Base-by-base conservation (phyloP, 2,888 invertebrate genomes). In the Tetheella fluctuosa region DNA sequence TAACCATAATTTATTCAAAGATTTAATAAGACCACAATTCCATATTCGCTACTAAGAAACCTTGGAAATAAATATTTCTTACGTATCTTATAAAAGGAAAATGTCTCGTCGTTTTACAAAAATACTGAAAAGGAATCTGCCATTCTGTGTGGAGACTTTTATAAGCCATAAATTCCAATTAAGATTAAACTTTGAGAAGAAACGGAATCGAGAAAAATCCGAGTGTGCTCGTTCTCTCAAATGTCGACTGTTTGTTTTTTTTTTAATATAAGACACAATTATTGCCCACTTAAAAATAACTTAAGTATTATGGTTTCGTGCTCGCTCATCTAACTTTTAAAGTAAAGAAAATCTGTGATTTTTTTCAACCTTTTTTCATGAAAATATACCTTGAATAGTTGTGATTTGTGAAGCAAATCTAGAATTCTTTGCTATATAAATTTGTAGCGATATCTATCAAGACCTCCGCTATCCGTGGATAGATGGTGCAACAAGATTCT, bases 61-160 rank as follows among this genome's bases (percentile, higher is more conserved):
- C 48, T 48, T 48, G 48, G 48, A 48, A 20, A 48, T 48, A 48
- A 48, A 48, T 48, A 48, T 48, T 48, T 48, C 48, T 17, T 48
- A 48, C 48, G 48, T 48, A 20, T 48, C 48, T 48, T 48, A 42
- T n/a, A 48, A 48, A 48, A 48, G 48, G 48, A 48, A 48, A 48
- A 48, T 48, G 10, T 48, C 10, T 48, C 48, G 15, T 20, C 48
- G 10, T 48, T 20, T 48, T 48, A 48, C 48, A 48, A 48, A 48
- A 48, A 48, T 48, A 48, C 48, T 48, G 48, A 48, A 48, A 48
- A 48, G 48, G 48, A 48, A 48, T 48, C 48, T 48, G 48, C 48
- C 20, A 48, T 48, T 48, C 48, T 48, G 48, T 48, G 48, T 48
- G 48, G 48, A 48, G 48, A 48, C 48, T 48, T 48, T 48, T 48